phyloP scores from a whole-genome alignment of 2,888 invertebrate species.

The Sphecodes monilicornis region DNA sequence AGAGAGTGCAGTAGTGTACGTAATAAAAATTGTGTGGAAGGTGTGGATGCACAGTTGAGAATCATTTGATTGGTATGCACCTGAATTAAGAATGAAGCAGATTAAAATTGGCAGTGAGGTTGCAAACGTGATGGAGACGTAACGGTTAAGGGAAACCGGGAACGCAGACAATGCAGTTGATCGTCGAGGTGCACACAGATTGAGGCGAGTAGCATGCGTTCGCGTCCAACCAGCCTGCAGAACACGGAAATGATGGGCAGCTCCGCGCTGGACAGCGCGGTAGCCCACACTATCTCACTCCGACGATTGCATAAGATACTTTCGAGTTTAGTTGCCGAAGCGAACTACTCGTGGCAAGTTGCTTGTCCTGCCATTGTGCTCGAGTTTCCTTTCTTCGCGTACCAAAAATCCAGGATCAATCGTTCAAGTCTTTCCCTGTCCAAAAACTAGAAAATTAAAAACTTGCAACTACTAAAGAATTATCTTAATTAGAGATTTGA shows the following conservation, averaged over 20 bases:
- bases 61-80: no score
- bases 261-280: slow-evolving; percentile 62
- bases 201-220: slow-evolving; percentile 29
- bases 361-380: slow-evolving; percentile 37
- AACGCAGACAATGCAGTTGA: slow-evolving; percentile 38
- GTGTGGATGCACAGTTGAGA: no score
- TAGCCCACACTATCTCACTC: slow-evolving; percentile 74
- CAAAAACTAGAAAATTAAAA: no score
- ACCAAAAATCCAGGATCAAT: background rate
- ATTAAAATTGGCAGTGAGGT: background rate
- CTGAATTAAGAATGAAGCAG: background rate
- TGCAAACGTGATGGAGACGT: background rate
- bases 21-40: no score
- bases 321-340: slow-evolving; percentile 74
- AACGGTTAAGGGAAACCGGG: slow-evolving; percentile 34
- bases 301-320: slow-evolving; percentile 80
- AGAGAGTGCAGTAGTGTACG: background rate
- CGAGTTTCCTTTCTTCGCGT: slow-evolving; percentile 37
- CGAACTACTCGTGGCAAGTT: slow-evolving; percentile 50
- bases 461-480: no score
- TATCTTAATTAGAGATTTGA: no score
- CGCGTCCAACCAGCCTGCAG: slow-evolving; percentile 61
- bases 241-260: slow-evolving; percentile 82
- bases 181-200: slow-evolving; percentile 29
- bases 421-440: background rate